These are phyloP conservation scores for Parus major DNA, from an alignment of 2,113 vertebrate genomes.

Conservation along the genomic window DNA sequence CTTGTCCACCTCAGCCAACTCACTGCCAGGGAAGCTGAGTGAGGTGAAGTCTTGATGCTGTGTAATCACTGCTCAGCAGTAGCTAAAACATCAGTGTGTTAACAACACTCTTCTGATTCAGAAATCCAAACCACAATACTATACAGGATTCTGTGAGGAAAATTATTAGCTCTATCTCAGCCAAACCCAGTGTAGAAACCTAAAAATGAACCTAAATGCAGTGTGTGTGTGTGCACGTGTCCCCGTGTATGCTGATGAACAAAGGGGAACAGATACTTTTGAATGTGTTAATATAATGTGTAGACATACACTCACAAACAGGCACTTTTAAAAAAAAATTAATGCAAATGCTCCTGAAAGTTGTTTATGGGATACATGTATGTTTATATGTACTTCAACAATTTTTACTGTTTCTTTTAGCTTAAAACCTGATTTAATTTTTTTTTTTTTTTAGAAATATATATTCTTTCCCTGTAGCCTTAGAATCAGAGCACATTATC, in stretches of 20 bases:
- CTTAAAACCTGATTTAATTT: not conserved
- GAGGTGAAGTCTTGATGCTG: not conserved
- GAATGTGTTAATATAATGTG: not conserved
- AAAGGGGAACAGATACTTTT: not conserved
- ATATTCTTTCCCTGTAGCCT: not conserved
- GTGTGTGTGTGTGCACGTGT: no score
- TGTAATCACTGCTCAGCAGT: not conserved
- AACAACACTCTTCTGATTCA: not conserved
- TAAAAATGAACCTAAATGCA: not conserved
- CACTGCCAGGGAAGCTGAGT: not conserved
- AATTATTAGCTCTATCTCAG: not conserved
- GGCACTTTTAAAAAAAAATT: not conserved
- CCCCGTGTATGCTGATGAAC: not conserved
- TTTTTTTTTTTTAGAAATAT: not conserved
- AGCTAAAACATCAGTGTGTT: not conserved
- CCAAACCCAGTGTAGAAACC: not conserved
- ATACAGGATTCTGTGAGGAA: not conserved
- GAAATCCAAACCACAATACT: not conserved
- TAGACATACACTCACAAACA: rapidly evolving
- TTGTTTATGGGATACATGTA: not conserved
- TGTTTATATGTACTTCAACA: not conserved
- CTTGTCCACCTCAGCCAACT: not conserved
- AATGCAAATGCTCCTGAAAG: not conserved
- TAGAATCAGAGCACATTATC: not conserved
- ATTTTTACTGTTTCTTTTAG: not conserved